Percentiles rank a stretch among this genome's conserved stretches.
phyloP scores from a whole-genome alignment of 2,888 invertebrate species.

The Cinara cedri region DNA sequence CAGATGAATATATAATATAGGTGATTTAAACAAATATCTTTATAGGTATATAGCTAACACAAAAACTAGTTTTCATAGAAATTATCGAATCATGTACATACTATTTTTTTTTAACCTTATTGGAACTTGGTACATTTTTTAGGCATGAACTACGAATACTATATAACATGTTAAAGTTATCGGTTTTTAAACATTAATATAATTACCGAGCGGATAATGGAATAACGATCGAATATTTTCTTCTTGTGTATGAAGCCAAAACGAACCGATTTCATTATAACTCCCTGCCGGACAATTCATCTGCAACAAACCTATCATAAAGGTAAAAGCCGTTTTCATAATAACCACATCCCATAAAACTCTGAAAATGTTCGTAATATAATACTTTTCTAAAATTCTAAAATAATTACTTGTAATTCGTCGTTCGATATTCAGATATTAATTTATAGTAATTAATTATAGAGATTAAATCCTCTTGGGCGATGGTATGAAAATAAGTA shows the following conservation, averaged over 20 bases:
- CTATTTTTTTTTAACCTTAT: neutral
- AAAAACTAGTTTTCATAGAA: too few relatives aligned
- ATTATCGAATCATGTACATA: neutral
- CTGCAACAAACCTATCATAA: conserved; percentile 61
- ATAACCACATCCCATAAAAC: conserved; percentile 59
- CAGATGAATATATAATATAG: too few relatives aligned
- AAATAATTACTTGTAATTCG: too few relatives aligned
- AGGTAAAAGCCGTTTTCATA: conserved; percentile 60
- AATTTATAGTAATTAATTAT: too few relatives aligned
- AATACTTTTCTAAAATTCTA: too few relatives aligned
- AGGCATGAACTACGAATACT: too few relatives aligned
- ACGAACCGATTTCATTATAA: conserved; percentile 67
- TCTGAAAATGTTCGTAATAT: neutral
- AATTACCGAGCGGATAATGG: conserved; percentile 64
- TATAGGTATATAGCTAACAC: too few relatives aligned
- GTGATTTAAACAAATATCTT: too few relatives aligned
- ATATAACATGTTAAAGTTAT: neutral
- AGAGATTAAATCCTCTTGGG: too few relatives aligned
- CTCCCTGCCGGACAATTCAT: conserved; percentile 68
- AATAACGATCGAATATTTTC: conserved; percentile 68
- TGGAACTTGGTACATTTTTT: neutral
- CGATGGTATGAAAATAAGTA: too few relatives aligned
- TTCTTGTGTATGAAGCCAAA: conserved; percentile 71
- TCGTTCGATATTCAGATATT: too few relatives aligned
- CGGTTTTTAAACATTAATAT: neutral